Base-by-base conservation (phyloP, 2,797 vertebrate genomes). In the Coranthus polyacanthus region DNA sequence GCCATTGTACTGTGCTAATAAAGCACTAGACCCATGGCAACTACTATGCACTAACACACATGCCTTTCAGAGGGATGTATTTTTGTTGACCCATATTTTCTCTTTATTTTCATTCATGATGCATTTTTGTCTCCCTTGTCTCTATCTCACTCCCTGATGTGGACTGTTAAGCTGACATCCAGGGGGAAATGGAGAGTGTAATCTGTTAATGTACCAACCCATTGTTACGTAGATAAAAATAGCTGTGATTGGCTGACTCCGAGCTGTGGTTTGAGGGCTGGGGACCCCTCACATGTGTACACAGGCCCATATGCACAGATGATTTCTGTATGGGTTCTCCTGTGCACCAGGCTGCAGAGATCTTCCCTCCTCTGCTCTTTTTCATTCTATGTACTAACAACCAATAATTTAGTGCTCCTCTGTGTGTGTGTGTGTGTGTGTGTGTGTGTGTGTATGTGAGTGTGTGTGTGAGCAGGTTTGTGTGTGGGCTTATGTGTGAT, bases 141-240 rank as follows among this genome's bases (percentile, higher is more conserved):
- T 51, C 22, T 42, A 44, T 62, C 65, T 68, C 46, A 60, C n/a
- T n/a, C 52, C 47, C 67, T 79, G 73, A 87, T 79, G 79, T 86
- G 79, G 52, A 83, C 68, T 15, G 47, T 84, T 82, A 88, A 88
- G 78, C 83, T 84, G 73, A 73, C 56, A 47, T 85, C 69, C 78
- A 42, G 50, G 26, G 78, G 72, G 75, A 83, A 81, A 83, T 76
- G 75, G 74, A 81, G 44, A 75, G 60, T 74, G 69, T 88, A 87
- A 90, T 89, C 85, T 86, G 79, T 86, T 86, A 85, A 87, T 91
- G 83, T 79, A 77, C 66, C 68, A 39, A 51, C 57, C 65, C 67
- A 68, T 88, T 84, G 80, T 88, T 80, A 70, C 8, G 1, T 29
- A 54, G 72, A 66, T 82, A 86, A 73, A 91, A 89, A 89, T 82